Evolutionary conservation across 2,113 vertebrate genomes (phyloP).

Genomic region (Phocoena sinus): DNA sequence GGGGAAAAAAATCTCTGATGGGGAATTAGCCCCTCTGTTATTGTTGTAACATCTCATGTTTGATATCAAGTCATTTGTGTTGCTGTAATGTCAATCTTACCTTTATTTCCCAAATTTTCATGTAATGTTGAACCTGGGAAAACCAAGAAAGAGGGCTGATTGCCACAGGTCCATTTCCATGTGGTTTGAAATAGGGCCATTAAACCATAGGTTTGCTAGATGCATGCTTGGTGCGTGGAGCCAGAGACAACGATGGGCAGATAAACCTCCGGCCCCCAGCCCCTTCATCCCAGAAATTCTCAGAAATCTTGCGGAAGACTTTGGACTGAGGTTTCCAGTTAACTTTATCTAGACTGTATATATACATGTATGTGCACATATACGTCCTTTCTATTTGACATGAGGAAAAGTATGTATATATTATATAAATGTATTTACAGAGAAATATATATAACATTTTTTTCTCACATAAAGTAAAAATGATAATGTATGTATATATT

Average conservation of each 20-base stretch:
- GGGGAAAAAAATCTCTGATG: neutral
- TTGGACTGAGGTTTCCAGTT: neutral
- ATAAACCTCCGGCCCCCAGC: neutral
- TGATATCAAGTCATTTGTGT: neutral
- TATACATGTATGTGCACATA: neutral
- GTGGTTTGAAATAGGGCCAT: neutral
- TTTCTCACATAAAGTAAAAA: neutral
- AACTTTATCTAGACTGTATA: neutral
- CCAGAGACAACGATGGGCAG: neutral
- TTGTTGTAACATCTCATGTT: neutral
- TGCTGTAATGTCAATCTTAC: neutral
- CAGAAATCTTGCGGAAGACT: neutral
- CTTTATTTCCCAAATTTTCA: neutral
- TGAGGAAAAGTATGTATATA: neutral
- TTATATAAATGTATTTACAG: neutral
- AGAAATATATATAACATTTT: neutral
- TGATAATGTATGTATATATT: neutral
- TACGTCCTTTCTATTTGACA: neutral
- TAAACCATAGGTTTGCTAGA: neutral
- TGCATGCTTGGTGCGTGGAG: neutral
- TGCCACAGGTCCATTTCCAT: neutral
- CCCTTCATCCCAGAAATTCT: neutral
- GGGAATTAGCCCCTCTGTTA: neutral
- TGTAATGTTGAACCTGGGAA: neutral
- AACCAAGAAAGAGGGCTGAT: neutral